Base-by-base conservation (phyloP, 1,140 invertebrate genomes). In the Hycleus cichorii region DNA sequence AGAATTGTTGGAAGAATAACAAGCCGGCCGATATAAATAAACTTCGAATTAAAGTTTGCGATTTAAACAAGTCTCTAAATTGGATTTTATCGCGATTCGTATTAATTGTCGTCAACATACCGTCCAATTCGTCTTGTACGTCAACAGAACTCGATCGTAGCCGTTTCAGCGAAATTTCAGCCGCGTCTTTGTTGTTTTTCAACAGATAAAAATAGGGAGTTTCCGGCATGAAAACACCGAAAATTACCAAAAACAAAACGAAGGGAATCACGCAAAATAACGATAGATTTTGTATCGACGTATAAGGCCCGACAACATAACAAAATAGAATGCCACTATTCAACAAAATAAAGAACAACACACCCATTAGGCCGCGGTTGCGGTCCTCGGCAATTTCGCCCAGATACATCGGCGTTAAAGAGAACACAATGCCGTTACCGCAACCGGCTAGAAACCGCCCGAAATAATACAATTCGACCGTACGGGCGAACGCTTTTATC, bases 1-100 rank as follows among this genome's bases (percentile, higher is more conserved):
- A 86, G 8, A 91, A 74, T 71, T 89, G 87, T 65, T 89, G 87
- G 70, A 87, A 84, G 43, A 80, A 70, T 45, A 42, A 6, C 11
- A 42, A 11, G 3, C 9, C 10, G 3, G 4, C 10, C 40, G 40
- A n/a, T 42, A 42, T 42, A 10, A 42, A 42, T 42, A 42, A 42
- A 0, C 83, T 85, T 59, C 83, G 86, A 10, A 78, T 74, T 64
- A 46, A 18, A 3, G 18, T 72, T 44, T 11, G 5, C 7, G 42
- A 44, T 18, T 52, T 52, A 11, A n/a, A 43, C 11, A 12, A 42
- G 42, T 44, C 32, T 52, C 8, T 24, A 43, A 52, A n/a, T 5
- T 32, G 8, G 4, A 48, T 8, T 48, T 79, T 39, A 42, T 59
- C 54, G 18, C 51, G 43, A 62, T 52, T 39, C 59, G 55, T 43